Evolutionary conservation across 2,113 vertebrate species (phyloP).

Genomic region (Pungitius pungitius): DNA sequence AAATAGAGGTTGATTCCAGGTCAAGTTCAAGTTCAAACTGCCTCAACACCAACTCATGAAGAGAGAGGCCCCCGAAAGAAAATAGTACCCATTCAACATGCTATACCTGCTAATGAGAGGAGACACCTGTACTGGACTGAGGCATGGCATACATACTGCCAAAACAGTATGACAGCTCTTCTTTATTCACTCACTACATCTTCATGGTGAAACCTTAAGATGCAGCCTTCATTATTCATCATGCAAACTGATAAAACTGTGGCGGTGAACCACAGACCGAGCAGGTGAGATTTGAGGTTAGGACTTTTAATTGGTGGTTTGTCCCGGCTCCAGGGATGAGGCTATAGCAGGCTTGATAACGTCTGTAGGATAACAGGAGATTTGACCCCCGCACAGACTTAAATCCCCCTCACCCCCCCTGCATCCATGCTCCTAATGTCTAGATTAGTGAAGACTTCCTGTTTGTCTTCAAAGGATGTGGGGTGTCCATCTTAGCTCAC

Average conservation of each 20-base stretch:
- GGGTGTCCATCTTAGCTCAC: constrained; percentile 20
- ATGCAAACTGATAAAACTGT: constrained; percentile 7
- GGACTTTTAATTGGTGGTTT: constrained; percentile 82
- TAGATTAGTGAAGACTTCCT: constrained; percentile 19
- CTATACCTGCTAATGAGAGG: background rate
- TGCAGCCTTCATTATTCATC: constrained; percentile 13
- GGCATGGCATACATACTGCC: too few relatives aligned
- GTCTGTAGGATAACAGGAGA: constrained; percentile 81
- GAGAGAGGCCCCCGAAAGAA: background rate
- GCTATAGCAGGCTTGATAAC: constrained; percentile 80
- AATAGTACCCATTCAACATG: background rate
- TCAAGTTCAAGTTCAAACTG: background rate
- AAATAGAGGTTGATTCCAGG: background rate
- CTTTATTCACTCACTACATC: background rate
- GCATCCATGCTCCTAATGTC: constrained; percentile 29
- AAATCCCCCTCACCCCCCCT: constrained; percentile 51
- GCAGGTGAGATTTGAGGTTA: constrained; percentile 51
- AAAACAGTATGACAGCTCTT: background rate
- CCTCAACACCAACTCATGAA: background rate
- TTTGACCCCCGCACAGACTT: constrained; percentile 54
- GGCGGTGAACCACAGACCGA: background rate
- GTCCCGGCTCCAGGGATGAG: constrained; percentile 74
- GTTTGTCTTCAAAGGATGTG: constrained; percentile 6
- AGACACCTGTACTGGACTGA: background rate
- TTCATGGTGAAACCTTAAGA: background rate